Evolutionary conservation across 2,888 invertebrate genomes (phyloP).

Genomic region (Hybos culiciformis): DNA sequence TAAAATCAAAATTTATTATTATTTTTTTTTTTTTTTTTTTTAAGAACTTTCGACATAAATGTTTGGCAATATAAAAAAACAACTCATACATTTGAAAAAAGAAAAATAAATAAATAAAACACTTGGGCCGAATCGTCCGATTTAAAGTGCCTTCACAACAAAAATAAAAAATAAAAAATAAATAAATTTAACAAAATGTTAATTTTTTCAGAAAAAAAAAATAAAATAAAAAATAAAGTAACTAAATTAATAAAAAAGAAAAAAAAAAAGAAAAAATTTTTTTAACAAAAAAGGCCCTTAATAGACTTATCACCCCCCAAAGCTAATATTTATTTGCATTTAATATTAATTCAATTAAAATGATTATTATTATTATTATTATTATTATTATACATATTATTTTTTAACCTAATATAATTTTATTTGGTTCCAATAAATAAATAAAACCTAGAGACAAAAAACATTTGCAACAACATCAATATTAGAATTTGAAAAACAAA

Average conservation of each 20-base stretch:
- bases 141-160: constrained; percentile 80
- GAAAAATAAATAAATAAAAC: constrained; percentile 20
- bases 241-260: constrained; percentile 50
- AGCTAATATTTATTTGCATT: constrained; percentile 35
- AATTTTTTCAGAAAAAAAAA: constrained; percentile 69
- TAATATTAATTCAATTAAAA: too few species aligned
- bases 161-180: constrained; percentile 17
- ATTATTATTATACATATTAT: too few species aligned
- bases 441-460: too few species aligned
- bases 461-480: too few species aligned
- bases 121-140: constrained; percentile 89
- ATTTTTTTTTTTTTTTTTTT: not conserved
- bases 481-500: too few species aligned
- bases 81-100: constrained; percentile 9
- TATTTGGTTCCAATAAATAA: too few species aligned
- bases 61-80: constrained; percentile 12
- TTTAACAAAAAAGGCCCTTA: constrained; percentile 77
- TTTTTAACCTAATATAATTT: too few species aligned
- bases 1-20: constrained; percentile 7
- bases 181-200: constrained; percentile 41
- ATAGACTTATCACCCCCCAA: constrained; percentile 70
- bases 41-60: not conserved
- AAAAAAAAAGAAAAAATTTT: constrained; percentile 43
- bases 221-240: constrained; percentile 54
- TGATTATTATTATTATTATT: too few species aligned